Base-by-base conservation (phyloP, 2,113 vertebrate genomes). In the Toxotes chatareus region DNA sequence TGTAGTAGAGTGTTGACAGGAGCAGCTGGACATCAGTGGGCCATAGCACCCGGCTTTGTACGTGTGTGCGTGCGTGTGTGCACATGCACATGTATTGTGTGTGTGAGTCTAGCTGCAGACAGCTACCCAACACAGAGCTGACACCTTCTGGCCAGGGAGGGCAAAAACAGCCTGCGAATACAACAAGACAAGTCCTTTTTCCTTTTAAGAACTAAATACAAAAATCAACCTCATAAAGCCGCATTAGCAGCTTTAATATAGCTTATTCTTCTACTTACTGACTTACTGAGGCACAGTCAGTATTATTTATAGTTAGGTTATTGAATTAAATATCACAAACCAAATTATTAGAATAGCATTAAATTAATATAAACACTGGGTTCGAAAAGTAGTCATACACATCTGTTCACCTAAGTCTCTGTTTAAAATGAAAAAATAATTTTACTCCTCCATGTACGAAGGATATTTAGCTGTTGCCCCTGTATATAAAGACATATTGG, bases 11-110 rank as follows among this genome's bases (percentile, higher is more conserved):
- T 91, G 93, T 92, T 93, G 91, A 93, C 93, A 93, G 89, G 90
- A 92, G 91, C 91, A 93, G 91, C 90, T 93, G 90, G 93, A 92
- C 91, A 91, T 91, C 93, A 90, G 86, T 88, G 80, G 85, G 89
- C 90, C 83, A 27, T 68, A 83, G 86, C 57, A 38, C 76, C 69
- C 27, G 6, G 68, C 72, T 42, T 86, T 21, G 12, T 76, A 57
- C 67, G 57, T 59, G 70, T 59, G 62, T 17, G 38, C 31, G 32
- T 67, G 40, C 32, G 66, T 1, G 8, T 31, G 44, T 69, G 55
- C n/a, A 13, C 65, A 19, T 53, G 63, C 31, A 17, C 21, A 14
- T 61, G 74, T 69, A 47, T 17, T 57, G 74, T 49, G 71, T 17
- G 72, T 44, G 73, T 27, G 38, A 19, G 46, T 63, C 56, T 66